Percentiles rank a stretch among this genome's conserved stretches.
These are phyloP conservation scores for Mesitornis unicolor DNA, from an alignment of 2,113 vertebrate species.

Conservation along the genomic window DNA sequence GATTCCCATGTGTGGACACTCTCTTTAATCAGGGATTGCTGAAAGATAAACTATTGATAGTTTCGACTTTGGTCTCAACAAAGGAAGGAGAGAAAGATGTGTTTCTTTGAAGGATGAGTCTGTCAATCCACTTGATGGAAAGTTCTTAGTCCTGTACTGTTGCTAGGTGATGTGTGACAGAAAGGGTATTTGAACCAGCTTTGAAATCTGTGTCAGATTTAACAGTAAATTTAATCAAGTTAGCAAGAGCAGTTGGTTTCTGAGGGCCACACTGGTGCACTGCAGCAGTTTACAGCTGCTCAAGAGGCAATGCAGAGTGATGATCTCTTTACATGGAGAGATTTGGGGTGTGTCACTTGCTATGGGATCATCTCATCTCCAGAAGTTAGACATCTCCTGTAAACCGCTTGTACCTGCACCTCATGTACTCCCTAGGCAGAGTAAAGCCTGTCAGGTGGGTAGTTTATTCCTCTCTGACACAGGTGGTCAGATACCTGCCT, in stretches of 20 bases:
- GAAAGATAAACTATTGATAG: background rate
- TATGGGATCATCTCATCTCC: background rate
- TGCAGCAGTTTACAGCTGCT: background rate
- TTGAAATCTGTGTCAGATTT: background rate
- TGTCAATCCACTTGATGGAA: background rate
- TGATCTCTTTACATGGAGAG: background rate
- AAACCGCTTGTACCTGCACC: background rate
- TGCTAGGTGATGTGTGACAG: background rate
- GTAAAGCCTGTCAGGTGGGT: background rate
- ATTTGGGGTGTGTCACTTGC: background rate
- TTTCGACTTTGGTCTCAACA: background rate
- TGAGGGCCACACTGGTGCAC: background rate
- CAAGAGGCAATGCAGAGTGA: background rate
- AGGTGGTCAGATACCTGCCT: too few species aligned
- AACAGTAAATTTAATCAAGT: background rate
- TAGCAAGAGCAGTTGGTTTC: background rate
- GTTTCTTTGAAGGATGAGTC: background rate
- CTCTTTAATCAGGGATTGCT: background rate
- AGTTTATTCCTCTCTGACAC: background rate
- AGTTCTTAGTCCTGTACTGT: background rate
- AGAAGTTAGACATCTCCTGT: background rate
- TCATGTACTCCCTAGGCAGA: rapidly evolving
- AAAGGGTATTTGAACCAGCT: background rate
- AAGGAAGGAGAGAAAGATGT: background rate
- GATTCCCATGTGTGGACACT: background rate